A percentile compares a stretch with the other conserved stretches of the same genome.
phyloP scores from a whole-genome alignment of 2,888 invertebrate species.

The Drosophila pullipes region DNA sequence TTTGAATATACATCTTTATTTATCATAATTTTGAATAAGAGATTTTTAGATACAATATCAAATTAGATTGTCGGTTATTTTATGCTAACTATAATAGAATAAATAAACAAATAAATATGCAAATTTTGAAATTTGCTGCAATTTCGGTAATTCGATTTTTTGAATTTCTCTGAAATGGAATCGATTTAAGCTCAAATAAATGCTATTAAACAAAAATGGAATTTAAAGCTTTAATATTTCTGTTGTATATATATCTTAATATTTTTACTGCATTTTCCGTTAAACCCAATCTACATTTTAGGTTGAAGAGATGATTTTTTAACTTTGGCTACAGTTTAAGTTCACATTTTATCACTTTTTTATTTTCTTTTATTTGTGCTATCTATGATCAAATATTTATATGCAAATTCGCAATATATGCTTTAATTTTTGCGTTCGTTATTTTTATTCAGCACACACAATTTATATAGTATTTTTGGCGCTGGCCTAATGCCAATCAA shows the following conservation, averaged over 20 bases:
- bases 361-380: constrained; percentile 17
- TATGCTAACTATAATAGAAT: neutral
- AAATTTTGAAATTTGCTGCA: neutral
- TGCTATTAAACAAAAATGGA: neutral
- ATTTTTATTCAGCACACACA: constrained; percentile 44
- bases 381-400: constrained; percentile 14
- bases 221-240: neutral
- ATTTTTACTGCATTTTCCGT: neutral
- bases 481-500: constrained; percentile 62
- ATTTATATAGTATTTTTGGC: constrained; percentile 25
- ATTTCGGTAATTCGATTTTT: neutral
- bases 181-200: neutral
- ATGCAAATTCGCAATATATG: constrained; percentile 35
- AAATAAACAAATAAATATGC: no score
- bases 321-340: neutral
- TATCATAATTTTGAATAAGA: neutral
- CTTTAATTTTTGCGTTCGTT: constrained; percentile 31
- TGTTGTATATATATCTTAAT: no score
- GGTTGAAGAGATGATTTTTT: neutral
- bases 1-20: neutral
- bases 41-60: neutral
- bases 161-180: neutral
- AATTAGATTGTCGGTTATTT: neutral
- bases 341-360: neutral
- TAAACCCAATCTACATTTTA: neutral